Base-by-base conservation (phyloP, 1,140 invertebrate species). In the Penaeus japonicus region DNA sequence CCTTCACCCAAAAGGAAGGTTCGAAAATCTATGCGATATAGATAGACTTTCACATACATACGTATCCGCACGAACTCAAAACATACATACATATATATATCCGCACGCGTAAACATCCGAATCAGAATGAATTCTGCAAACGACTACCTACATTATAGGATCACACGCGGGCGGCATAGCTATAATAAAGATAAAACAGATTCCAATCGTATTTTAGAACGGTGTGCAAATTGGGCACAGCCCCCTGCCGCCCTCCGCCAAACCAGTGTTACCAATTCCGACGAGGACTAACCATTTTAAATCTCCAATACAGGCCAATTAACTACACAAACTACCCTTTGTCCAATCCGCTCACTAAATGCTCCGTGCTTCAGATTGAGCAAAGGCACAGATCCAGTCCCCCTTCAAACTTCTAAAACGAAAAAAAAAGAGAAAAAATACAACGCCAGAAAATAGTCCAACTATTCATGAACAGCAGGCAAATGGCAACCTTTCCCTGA, bases 131-230 rank as follows among this genome's bases (percentile, higher is more conserved):
- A 47, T 47, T 47, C 47, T 47, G 47, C 47, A 47, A 47, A 47
- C 47, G 47, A 15, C 47, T 47, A 47, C 47, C 47, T 47, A 47
- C 47, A 47, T 47, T 47, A 47, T 15, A 47, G 47, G 47, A 47
- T 47, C 47, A 47, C 47, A 47, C 47, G 47, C 10, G 47, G 47
- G 47, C 70, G n/a, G 27, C 70, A n/a, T 24, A 24, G 18, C 70
- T 27, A 27, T 32, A 20, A 24, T 30, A 18, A 24, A 73, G n/a
- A 73, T n/a, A 32, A 18, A 82, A 83, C 32, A 39, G 32, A 65
- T n/a, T 83, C 55, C 32, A 81, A 35, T 83, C 81, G 81, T 83
- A 65, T 83, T 83, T 83, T 35, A 83, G 57, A 83, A 83, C 22
- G 24, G 81, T 35, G 81, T 83, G 32, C 57, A 83, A 83, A 83